Conservation (phyloP, 1,140 invertebrate species). For the Pinna nobilis region DNA sequence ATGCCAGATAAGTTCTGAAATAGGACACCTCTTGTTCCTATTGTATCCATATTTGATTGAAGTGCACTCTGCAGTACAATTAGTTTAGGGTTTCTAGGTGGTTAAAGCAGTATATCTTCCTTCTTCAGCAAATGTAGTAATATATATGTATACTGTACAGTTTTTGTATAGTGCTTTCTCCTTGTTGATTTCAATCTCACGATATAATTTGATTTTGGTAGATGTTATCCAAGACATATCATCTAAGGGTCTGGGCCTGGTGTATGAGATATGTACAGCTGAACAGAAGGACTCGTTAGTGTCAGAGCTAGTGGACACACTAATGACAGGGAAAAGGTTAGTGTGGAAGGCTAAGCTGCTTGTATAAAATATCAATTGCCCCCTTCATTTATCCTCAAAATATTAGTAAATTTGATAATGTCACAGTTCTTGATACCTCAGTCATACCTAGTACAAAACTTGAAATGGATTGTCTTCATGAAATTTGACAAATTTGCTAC, state of each 20-base stretch:
- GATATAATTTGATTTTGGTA: conserved; percentile 36
- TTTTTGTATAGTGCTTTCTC: neutral
- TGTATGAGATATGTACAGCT: conserved; percentile 86
- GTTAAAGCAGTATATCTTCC: no score
- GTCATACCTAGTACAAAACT: no score
- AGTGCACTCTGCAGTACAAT: no score
- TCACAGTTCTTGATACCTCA: no score
- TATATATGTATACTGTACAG: neutral
- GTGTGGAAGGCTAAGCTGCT: neutral
- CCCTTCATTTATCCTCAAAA: neutral
- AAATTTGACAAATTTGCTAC: no score
- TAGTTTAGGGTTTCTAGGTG: no score
- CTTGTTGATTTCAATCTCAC: neutral
- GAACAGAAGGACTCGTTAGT: conserved; percentile 84
- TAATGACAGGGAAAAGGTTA: conserved; percentile 83
- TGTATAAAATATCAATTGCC: conserved; percentile 18
- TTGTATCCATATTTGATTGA: no score
- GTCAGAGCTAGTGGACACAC: conserved; percentile 85
- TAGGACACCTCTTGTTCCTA: no score
- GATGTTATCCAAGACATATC: conserved; percentile 92
- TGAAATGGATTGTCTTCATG: no score
- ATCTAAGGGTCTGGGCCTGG: conserved; percentile 90
- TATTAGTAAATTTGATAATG: no score
- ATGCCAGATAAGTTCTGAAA: neutral
- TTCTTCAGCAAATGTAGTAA: neutral